These are phyloP conservation scores for Ophioninae sp. DNA, from an alignment of 2,888 invertebrate species.

Conservation along the genomic window DNA sequence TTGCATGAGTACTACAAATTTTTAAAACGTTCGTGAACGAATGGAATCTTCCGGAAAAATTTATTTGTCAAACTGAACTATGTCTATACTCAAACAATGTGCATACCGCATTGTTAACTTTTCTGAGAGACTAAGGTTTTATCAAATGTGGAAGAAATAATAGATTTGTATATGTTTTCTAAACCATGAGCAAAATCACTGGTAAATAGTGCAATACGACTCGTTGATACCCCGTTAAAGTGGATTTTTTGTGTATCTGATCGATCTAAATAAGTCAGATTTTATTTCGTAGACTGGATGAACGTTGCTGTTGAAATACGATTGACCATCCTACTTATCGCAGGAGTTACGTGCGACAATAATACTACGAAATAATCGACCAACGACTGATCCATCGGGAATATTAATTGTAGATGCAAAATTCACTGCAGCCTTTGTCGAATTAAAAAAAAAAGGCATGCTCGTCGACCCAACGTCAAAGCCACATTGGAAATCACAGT, in stretches of 20 bases:
- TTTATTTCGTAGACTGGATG: too few relatives aligned
- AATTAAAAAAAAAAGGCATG: slow-evolving; percentile 38
- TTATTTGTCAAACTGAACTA: too few relatives aligned
- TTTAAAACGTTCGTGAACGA: background rate
- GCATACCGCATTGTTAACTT: background rate
- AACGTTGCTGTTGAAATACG: background rate
- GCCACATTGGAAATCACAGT: slow-evolving; percentile 71
- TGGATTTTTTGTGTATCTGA: background rate
- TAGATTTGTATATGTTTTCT: background rate
- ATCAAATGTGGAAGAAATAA: background rate
- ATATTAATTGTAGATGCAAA: slow-evolving; percentile 5
- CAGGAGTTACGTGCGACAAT: background rate
- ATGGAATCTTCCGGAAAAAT: too few relatives aligned
- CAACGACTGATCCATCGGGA: background rate
- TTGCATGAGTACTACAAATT: background rate
- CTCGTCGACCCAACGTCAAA: slow-evolving; percentile 38
- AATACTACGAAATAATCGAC: background rate
- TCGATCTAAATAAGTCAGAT: background rate
- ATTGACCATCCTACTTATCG: background rate
- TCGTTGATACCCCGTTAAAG: background rate
- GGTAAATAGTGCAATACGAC: background rate
- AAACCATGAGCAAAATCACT: background rate
- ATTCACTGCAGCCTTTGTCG: slow-evolving; percentile 21
- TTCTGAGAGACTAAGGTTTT: background rate
- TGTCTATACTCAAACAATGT: too few relatives aligned